Evolutionary conservation across 64 coral and sea anemone genomes (phyloP), one percentile per base, ranked within the genome.

Genomic region (Astreopora myriophthalma): DNA sequence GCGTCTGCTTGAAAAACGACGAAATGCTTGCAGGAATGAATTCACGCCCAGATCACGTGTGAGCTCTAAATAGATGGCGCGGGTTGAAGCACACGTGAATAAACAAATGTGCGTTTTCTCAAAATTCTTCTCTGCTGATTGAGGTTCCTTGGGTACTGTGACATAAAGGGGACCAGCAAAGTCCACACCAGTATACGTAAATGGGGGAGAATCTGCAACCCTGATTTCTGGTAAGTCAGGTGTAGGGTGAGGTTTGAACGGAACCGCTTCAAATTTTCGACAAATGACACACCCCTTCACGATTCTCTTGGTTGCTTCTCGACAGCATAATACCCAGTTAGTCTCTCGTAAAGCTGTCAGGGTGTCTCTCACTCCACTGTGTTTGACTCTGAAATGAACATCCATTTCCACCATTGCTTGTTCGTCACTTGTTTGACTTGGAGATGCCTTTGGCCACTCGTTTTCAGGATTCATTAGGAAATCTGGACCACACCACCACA

Each of bases 401-500:
- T 80, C 34, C 35, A 26, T 69, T 37, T 80, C 80, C 6, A 62
- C 34, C 34, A 89, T 31, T 38, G 66, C 34, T 44, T 73, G n/a
- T 27, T 69, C 30, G 25, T 88, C 38, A n/a, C 17, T 14, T 74
- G 40, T 55, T 52, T 86, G 24, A 23, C 5, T n/a, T 60, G 42
- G 16, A 10, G 35, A 10, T 69, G 73, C 31, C 22, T 63, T 44
- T 44, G 57, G 34, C 91, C 71, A 86, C 29, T 68, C 23, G 3
- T 13, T 72, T 1, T 83, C 78, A 13, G 61, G 57, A n/a, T 70
- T 80, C 29, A 38, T 57, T 35, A 94, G 68, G 69, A 94, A 94
- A 25, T 89, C 48, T 40, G 92, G 85, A 22, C 92, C 92, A 48
- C 82, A 7, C 85, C 85, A 88, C 85, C 85, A 94, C 12, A 75